phyloP scores from a whole-genome alignment of 2,888 invertebrate genomes.

The Drosophila lacicola region DNA sequence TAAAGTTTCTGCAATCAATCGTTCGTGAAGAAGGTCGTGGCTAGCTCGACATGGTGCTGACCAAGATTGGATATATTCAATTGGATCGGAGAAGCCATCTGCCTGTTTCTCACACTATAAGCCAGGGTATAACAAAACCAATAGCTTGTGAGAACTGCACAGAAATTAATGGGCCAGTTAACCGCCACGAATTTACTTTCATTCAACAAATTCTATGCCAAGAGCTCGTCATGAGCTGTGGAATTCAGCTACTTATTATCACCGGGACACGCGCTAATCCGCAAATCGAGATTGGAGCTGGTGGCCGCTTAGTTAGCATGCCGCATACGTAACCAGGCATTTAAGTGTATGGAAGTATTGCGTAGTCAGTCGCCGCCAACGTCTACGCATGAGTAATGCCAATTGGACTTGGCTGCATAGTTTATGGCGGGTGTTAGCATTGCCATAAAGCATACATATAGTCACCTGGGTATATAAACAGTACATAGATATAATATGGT shows the following conservation, averaged over 20 bases:
- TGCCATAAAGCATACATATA: slow-evolving; percentile 26
- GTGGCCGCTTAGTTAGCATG: slow-evolving; percentile 44
- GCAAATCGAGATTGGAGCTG: slow-evolving; percentile 7
- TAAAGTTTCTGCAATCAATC: no score
- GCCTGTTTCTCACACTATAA: no score
- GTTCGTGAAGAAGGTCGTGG: no score
- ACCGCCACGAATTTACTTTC: slow-evolving; percentile 53
- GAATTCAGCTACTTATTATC: slow-evolving; percentile 32
- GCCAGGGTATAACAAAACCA: slow-evolving; percentile 2
- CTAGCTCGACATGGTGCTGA: no score
- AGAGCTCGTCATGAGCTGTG: slow-evolving; percentile 34
- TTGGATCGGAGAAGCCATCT: no score
- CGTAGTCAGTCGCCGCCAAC: slow-evolving; percentile 53
- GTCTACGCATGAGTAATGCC: slow-evolving; percentile 71
- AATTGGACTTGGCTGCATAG: slow-evolving; percentile 40
- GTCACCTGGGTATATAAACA: neutral
- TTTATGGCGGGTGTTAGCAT: slow-evolving; percentile 30
- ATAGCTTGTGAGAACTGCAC: neutral
- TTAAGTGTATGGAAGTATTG: slow-evolving; percentile 60
- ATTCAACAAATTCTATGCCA: slow-evolving; percentile 54
- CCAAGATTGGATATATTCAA: no score
- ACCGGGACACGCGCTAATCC: slow-evolving; percentile 34
- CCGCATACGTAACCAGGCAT: slow-evolving; percentile 41
- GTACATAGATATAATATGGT: slow-evolving; percentile 36
- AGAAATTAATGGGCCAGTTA: slow-evolving; percentile 5